Percentiles rank a stretch among this genome's conserved stretches.
These are phyloP conservation scores for Cheumatopsyche charites DNA, from an alignment of 1,140 invertebrate genomes.

Conservation along the genomic window DNA sequence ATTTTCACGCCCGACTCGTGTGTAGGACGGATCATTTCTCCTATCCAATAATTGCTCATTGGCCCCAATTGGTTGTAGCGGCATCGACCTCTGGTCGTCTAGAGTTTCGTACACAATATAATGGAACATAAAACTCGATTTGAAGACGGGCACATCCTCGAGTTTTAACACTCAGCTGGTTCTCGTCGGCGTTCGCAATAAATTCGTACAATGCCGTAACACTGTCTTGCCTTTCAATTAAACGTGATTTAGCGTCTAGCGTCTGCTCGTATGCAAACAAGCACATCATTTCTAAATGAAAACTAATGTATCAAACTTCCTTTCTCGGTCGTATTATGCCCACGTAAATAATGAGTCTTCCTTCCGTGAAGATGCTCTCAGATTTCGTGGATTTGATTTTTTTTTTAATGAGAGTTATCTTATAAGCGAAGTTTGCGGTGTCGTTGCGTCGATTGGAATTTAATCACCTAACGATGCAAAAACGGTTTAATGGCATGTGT, in stretches of 20 bases:
- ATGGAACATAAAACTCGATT: too few relatives aligned
- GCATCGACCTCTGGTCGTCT: conserved; percentile 34
- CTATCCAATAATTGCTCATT: conserved; percentile 43
- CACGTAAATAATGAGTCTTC: background rate
- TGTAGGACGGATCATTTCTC: conserved; percentile 16
- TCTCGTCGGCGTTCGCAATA: conserved; percentile 5
- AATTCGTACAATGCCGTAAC: conserved; percentile 29
- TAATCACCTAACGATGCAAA: conserved; percentile 5
- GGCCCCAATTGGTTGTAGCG: conserved; percentile 37
- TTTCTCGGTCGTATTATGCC: conserved; percentile 2
- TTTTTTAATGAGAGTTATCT: too few relatives aligned
- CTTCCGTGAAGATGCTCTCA: too few relatives aligned
- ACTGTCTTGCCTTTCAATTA: conserved; percentile 32
- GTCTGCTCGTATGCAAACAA: conserved; percentile 27
- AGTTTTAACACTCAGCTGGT: too few relatives aligned
- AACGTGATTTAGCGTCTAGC: conserved; percentile 24
- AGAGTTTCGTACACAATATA: too few relatives aligned
- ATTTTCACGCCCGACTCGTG: background rate
- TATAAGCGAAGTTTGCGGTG: too few relatives aligned
- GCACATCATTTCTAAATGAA: conserved; percentile 23
- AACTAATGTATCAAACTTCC: conserved; percentile 26
- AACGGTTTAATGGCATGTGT: background rate
- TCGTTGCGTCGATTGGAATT: conserved; percentile 2
- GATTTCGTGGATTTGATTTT: too few relatives aligned
- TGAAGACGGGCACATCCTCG: too few relatives aligned